Evolutionary conservation across 2,113 vertebrate species (phyloP), one percentile per base, ranked within the genome.

Genomic region (Alethe castanea): DNA sequence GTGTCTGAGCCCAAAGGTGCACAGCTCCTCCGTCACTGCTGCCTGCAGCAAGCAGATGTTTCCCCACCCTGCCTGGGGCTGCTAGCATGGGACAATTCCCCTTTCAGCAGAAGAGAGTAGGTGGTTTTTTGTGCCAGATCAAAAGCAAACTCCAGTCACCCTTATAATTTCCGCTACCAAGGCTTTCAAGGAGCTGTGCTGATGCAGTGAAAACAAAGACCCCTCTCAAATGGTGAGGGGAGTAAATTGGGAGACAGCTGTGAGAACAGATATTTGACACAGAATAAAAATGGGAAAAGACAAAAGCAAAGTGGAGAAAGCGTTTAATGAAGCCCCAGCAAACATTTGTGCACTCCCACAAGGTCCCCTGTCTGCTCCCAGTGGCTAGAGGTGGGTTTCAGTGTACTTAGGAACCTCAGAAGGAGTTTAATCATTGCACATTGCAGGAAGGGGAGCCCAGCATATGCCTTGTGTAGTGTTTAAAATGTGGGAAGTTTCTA

Each of bases 241-340:
- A 61, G n/a, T 66, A 74, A 81, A 52, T 5, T 13, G 47, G 47
- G 53, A 78, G 44, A 42, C 3, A 23, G 35, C 29, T 79, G 38
- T 2, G 5, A 54, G 53, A 64, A 73, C 1, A 8, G 54, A 28
- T n/a, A 23, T 33, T 77, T 83, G 66, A 76, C 56, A n/a, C 24
- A 36, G 25, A 64, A 20, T 31, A 35, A 56, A 86, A 83, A 59
- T 16, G 24, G 66, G 36, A 35, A 73, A 70, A 16, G 45, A 44
- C 64, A 79, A 92, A 94, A 74, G 45, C 28, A 38, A 79, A 91
- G 61, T 15, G 29, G 33, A 38, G 23, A 72, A 89, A 40, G 61
- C 25, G 13, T 80, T 73, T 72, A 80, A 54, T 50, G 45, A 61
- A n/a, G 14, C 5, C 57, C 33, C 69, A 56, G 70, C 15, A 89